Percentiles rank a stretch among this genome's conserved stretches.
These are phyloP conservation scores for Ceratosolen fusciceps DNA, from an alignment of 1,140 invertebrate species.

Conservation along the genomic window DNA sequence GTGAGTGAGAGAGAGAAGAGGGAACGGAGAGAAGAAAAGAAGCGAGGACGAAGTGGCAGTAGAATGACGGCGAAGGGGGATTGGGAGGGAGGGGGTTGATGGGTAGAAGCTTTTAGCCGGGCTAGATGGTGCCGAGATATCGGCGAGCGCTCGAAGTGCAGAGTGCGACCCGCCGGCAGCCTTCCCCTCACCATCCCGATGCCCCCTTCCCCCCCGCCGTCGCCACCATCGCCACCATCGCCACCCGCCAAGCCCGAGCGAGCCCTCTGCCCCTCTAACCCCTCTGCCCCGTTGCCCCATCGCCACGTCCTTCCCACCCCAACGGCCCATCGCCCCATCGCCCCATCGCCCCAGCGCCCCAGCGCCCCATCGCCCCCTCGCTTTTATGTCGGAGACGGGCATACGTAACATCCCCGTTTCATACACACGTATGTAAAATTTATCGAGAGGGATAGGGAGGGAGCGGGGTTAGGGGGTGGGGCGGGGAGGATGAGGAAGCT, in stretches of 20 bases:
- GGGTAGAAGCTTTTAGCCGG: slow-evolving; percentile 72
- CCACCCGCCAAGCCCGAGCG: too few species aligned
- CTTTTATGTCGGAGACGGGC: background rate
- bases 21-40: slow-evolving; percentile 30
- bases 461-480: background rate
- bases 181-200: background rate
- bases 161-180: slow-evolving; percentile 51
- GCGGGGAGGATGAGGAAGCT: background rate
- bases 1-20: slow-evolving; percentile 6
- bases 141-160: slow-evolving; percentile 61
- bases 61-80: slow-evolving; percentile 42
- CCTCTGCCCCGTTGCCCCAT: too few species aligned
- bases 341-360: too few species aligned
- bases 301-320: too few species aligned
- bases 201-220: background rate
- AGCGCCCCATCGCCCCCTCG: background rate
- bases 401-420: slow-evolving; percentile 7
- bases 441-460: background rate
- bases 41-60: slow-evolving; percentile 24
- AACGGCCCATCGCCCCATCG: too few species aligned
- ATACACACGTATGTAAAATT: slow-evolving; percentile 3
- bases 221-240: too few species aligned
- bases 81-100: slow-evolving; percentile 64
- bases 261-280: too few species aligned
- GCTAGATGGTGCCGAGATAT: slow-evolving; percentile 72